Evolutionary conservation across 2,888 invertebrate species (phyloP), one percentile per base, ranked within the genome.

Genomic region (Eumacrocentrus americanus): DNA sequence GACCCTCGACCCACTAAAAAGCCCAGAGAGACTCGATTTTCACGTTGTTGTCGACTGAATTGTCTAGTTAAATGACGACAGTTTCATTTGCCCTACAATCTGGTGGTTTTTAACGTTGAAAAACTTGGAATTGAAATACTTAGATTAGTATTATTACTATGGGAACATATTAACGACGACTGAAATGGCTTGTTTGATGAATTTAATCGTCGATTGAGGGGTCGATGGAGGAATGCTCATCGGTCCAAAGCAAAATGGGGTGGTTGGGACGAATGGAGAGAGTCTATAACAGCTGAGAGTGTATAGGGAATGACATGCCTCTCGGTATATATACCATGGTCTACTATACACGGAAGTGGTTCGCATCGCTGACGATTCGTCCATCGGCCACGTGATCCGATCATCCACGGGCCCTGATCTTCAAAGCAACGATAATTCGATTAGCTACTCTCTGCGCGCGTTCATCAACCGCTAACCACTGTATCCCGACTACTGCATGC

Each of bases 341-440:
- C n/a, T 44, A 56, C 67, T 60, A 57, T 64, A 62, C 70, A 70
- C 76, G 75, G 71, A 74, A 79, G 76, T 76, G 72, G 72, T 72
- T 77, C 75, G 77, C 77, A 76, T 78, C 77, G 76, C 70, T 76
- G 74, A 71, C 73, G 73, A 78, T 74, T 74, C 74, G 76, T 77
- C 74, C 76, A 74, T 76, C 78, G 73, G 76, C 69, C 72, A 75
- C 73, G 74, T 79, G 78, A 80, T 80, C 74, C 72, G 74, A 79
- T 80, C 80, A 78, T 75, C 75, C 75, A 78, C 77, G 79, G 79
- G 69, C 72, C 71, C 76, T 76, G 79, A 78, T 78, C 75, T 74
- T 79, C 80, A 80, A 80, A 80, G 80, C 79, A 73, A 77, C 77
- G 77, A 79, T 80, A 80, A 80, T 78, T 80, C 78, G 76, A 80